Conservation (phyloP, 2,797 vertebrate genomes). For the Toxotes lorentzi region DNA sequence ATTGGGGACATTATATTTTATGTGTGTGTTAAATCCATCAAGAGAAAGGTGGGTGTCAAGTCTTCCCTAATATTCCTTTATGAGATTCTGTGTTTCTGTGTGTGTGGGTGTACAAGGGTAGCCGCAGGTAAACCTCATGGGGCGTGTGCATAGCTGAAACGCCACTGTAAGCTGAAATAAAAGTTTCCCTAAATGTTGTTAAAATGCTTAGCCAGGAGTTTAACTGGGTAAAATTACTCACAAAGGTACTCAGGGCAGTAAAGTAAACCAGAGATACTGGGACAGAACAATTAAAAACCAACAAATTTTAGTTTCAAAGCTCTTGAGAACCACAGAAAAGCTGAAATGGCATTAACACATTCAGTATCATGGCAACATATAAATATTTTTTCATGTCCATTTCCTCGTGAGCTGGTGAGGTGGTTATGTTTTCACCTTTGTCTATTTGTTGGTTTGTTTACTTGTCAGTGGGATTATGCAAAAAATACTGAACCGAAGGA, state of each 20-base stretch:
- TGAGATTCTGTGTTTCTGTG: constrained; percentile 31
- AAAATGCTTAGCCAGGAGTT: constrained; percentile 53
- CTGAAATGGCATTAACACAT: neutral
- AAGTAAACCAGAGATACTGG: constrained; percentile 17
- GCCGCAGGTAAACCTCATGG: constrained; percentile 44
- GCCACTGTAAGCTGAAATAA: constrained; percentile 42
- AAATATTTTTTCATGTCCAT: neutral
- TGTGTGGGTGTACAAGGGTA: neutral
- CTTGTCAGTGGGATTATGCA: no score
- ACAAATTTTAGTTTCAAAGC: neutral
- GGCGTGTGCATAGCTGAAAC: constrained; percentile 18
- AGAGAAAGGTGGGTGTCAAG: constrained; percentile 5
- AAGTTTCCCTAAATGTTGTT: constrained; percentile 36
- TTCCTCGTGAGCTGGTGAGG: neutral
- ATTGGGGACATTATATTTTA: neutral
- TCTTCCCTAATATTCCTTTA: constrained; percentile 41
- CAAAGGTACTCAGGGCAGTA: neutral
- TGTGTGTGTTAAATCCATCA: constrained; percentile 14
- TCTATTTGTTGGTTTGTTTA: no score
- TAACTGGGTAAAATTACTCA: constrained; percentile 12
- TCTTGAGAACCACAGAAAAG: neutral
- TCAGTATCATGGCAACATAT: neutral
- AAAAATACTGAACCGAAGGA: no score
- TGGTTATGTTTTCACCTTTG: no score
- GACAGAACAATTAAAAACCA: constrained; percentile 10